Evolutionary conservation across 2,113 vertebrate species (phyloP).

Genomic region (Tychaedon coryphoeus): DNA sequence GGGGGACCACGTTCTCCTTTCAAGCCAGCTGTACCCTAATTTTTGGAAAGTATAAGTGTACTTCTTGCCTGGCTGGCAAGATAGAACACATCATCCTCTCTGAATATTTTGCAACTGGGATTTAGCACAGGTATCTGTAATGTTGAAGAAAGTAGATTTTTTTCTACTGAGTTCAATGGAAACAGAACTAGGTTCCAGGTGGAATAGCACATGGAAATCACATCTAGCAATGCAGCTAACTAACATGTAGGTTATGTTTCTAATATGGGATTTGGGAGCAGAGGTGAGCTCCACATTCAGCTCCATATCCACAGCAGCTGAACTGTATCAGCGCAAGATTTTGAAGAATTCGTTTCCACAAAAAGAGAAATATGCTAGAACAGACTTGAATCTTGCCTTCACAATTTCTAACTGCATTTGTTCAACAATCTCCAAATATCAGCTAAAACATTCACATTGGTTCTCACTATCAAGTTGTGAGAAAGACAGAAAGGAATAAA

Average conservation of each 20-base stretch:
- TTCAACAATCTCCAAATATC: background rate
- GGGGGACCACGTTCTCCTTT: conserved; percentile 90
- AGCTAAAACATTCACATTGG: background rate
- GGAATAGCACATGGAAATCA: background rate
- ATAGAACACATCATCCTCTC: background rate
- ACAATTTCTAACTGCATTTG: background rate
- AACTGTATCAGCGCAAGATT: background rate
- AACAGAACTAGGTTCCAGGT: background rate
- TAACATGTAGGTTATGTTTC: background rate
- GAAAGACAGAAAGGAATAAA: background rate
- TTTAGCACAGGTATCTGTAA: background rate
- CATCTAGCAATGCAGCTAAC: background rate
- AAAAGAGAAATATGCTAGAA: background rate
- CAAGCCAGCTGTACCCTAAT: conserved; percentile 83
- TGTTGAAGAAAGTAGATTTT: background rate
- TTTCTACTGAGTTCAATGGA: background rate
- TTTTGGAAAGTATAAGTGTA: background rate
- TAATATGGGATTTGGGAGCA: background rate
- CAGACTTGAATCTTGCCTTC: background rate
- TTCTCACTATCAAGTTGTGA: background rate
- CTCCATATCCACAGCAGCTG: background rate
- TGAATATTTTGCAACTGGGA: background rate
- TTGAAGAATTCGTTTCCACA: background rate
- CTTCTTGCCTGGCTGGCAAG: background rate
- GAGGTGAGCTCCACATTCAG: background rate